Conservation (phyloP, 2,113 vertebrate genomes). For the Pampusana beccarii region DNA sequence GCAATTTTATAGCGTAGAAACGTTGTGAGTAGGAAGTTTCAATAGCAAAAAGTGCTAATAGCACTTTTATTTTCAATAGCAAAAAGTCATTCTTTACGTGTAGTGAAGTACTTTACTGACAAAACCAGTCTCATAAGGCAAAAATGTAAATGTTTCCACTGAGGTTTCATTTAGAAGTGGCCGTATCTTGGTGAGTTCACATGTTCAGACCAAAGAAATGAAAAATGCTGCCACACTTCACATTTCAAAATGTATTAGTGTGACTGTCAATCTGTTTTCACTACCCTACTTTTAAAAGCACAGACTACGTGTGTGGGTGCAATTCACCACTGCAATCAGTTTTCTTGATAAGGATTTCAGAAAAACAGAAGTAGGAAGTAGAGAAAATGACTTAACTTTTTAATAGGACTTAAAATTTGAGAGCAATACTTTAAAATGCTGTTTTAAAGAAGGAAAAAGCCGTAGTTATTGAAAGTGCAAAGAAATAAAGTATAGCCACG, state of each 20-base stretch:
- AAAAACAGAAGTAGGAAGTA: slow-evolving; percentile 10
- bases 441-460: slow-evolving; percentile 28
- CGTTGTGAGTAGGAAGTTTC: neutral
- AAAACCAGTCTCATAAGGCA: neutral
- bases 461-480: slow-evolving; percentile 27
- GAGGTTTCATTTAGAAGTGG: neutral
- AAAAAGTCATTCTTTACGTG: neutral
- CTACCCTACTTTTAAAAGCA: slow-evolving; percentile 27
- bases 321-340: neutral
- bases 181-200: neutral
- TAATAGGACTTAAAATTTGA: slow-evolving; percentile 31
- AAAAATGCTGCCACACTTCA: slow-evolving; percentile 10
- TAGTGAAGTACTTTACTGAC: too few relatives aligned
- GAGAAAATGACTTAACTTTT: slow-evolving; percentile 7
- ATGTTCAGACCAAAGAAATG: neutral
- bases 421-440: slow-evolving; percentile 31
- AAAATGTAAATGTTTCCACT: neutral
- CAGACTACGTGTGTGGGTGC: neutral
- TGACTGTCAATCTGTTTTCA: slow-evolving; percentile 27
- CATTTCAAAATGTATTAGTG: neutral
- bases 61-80: neutral
- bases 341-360: neutral
- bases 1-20: neutral
- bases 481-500: slow-evolving; percentile 60
- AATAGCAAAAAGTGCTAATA: neutral